Conservation (phyloP, 2,797 vertebrate genomes). For the Melanotaenia parkinsoni region DNA sequence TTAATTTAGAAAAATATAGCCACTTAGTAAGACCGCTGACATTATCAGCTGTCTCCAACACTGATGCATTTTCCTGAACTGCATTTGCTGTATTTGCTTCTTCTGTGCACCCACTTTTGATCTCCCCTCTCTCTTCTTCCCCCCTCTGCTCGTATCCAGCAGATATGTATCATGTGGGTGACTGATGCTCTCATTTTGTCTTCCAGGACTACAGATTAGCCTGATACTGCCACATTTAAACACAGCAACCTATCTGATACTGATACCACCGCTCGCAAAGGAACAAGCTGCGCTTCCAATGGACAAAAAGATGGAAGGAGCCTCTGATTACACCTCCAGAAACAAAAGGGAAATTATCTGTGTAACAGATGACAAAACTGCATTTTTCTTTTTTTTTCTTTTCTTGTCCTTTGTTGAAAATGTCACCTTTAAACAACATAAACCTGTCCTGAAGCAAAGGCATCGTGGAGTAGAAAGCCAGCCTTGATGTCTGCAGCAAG, state of each 20-base stretch:
- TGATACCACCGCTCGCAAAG: constrained; percentile 38
- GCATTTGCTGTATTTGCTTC: constrained; percentile 4
- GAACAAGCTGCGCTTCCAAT: constrained; percentile 26
- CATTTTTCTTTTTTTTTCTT: neutral
- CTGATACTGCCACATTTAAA: constrained; percentile 58
- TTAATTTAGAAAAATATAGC: constrained; percentile 10
- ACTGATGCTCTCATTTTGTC: constrained; percentile 38
- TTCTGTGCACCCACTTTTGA: neutral
- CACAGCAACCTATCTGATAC: constrained; percentile 42
- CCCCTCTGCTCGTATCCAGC: constrained; percentile 26
- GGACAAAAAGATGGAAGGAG: constrained; percentile 12
- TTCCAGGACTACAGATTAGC: constrained; percentile 42
- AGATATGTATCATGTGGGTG: constrained; percentile 35
- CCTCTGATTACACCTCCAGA: constrained; percentile 24
- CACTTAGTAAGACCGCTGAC: neutral
- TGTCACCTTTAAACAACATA: constrained; percentile 35
- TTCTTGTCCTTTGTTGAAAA: constrained; percentile 30
- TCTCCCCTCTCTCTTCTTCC: neutral
- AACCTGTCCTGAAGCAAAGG: constrained; percentile 37
- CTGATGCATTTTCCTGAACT: neutral
- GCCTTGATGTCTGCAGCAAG: constrained; percentile 36
- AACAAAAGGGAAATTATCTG: constrained; percentile 22
- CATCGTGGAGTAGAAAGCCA: neutral
- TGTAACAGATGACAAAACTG: neutral
- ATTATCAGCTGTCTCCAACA: neutral